Conservation (phyloP, 2,888 invertebrate species). For the Conops quadrifasciatus region DNA sequence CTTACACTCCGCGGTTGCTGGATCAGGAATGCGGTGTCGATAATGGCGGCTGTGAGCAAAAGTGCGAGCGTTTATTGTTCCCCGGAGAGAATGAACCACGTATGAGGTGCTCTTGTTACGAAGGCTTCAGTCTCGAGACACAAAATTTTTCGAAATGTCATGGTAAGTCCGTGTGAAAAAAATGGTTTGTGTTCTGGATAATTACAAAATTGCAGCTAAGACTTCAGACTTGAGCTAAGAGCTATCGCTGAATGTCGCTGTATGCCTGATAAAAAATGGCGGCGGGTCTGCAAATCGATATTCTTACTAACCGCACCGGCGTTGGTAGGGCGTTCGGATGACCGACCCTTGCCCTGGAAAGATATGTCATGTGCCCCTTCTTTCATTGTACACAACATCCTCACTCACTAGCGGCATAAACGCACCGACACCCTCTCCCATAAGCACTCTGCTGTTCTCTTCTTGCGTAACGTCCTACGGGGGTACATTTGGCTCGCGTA, state of each 20-base stretch:
- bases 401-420: constrained; percentile 2
- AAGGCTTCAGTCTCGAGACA: constrained; percentile 66
- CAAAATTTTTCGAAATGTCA: constrained; percentile 61
- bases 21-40: constrained; percentile 63
- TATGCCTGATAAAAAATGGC: constrained; percentile 68
- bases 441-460: constrained; percentile 68
- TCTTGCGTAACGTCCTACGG: constrained; percentile 71
- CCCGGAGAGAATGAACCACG: constrained; percentile 61
- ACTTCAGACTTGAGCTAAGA: background rate
- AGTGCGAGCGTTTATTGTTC: constrained; percentile 62
- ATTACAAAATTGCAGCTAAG: background rate
- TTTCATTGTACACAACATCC: constrained; percentile 23
- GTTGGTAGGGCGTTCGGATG: constrained; percentile 63
- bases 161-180: constrained; percentile 52
- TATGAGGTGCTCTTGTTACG: constrained; percentile 59
- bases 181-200: too few species aligned
- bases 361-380: constrained; percentile 25
- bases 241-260: constrained; percentile 65
- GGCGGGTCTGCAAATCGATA: constrained; percentile 67
- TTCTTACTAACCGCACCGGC: constrained; percentile 65
- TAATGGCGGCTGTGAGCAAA: constrained; percentile 67
- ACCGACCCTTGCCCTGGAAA: background rate
- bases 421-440: constrained; percentile 2
- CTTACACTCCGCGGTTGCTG: constrained; percentile 55
- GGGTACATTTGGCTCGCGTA: constrained; percentile 71